Base-by-base conservation (phyloP, 1,140 invertebrate species). In the Ostrea denselamellosa region DNA sequence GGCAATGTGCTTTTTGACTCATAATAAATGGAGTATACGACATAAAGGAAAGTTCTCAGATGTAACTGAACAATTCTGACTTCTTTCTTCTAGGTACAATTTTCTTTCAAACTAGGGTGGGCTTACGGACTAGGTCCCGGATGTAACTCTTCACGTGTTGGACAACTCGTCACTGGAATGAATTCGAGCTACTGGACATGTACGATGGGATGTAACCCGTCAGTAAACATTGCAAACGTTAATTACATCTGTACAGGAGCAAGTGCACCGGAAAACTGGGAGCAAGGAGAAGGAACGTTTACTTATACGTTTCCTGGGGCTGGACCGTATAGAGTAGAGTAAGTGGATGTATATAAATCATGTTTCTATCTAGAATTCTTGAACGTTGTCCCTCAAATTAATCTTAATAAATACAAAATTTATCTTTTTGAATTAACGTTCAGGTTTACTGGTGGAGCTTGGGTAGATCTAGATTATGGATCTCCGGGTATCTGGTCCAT, bases 261-360 rank as follows among this genome's bases (percentile, higher is more conserved):
- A 8, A 86, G 83, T 65, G 44, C n/a, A 19, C 10, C 56, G n/a
- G 88, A 87, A 54, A 44, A 89, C 68, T 89, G 58, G 81, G 88
- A 89, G 19, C 88, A 87, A 68, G 88, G 88, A 34, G 88, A 89
- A 17, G 68, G 86, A n/a, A 58, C 83, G 53, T 87, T 89, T 34
- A 52, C 53, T 65, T 87, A 89, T 54, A 85, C 85, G 2, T 87
- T 87, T 81, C 19, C 83, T 14, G 83, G 86, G 34, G 22, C 51
- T 19, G 86, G 88, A 17, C 88, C 85, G 9, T 89, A 62, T 53
- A 44, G 12, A 0, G 68, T 87, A 2, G 83, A 54, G 86, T 89
- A 87, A 85, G 54, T 86, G 4, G 34, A 44, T 44, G 34, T 44
- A 5, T 62, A n/a, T 1, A 0, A 17, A 62, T 62, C 7, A 62